Base-by-base conservation (phyloP, 2,113 vertebrate species). In the Oreochromis niloticus region DNA sequence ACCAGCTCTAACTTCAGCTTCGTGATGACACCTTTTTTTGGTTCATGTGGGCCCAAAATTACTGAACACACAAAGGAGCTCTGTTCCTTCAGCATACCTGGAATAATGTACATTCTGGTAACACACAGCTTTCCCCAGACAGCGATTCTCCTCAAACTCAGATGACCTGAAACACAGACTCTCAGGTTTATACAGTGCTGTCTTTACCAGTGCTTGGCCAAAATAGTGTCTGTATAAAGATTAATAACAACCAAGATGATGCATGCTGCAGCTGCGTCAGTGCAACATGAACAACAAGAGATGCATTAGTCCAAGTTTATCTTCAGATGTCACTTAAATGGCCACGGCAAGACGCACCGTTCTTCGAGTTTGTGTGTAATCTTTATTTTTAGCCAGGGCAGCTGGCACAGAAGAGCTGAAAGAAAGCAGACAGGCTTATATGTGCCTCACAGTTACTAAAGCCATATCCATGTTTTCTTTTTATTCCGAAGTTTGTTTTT, bases 351-450 rank as follows among this genome's bases (percentile, higher is more conserved):
- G 13, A 34, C 16, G 3, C 73, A 54, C 27, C 56, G 32, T 88
- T 89, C 87, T 88, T 41, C 73, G 43, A 87, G 27, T 94, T 93
- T 92, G 78, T 83, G 86, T 90, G 83, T 82, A 63, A 85, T 84
- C 85, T 85, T 91, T 96, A 94, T 94, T 94, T 95, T 94, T 94
- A 94, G 93, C 75, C 4, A 1, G 16, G 34, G 88, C 94, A 94
- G 89, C 92, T 95, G 94, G 85, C 61, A 86, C 48, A 85, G 52
- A 9, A 9, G 71, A 80, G 71, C 11, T 52, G 63, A 78, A 83
- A 80, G 75, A 88, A 85, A 85, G 61, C 27, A 81, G 59, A 89
- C 79, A 39, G 57, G 54, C 85, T 57, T 10, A 43, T 2, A 22
- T 6, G 4, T 3, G 6, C 5, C 16, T 41, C 73, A 2, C 17